Conservation (phyloP, 2,888 invertebrate species). For the Macaria liturata region DNA sequence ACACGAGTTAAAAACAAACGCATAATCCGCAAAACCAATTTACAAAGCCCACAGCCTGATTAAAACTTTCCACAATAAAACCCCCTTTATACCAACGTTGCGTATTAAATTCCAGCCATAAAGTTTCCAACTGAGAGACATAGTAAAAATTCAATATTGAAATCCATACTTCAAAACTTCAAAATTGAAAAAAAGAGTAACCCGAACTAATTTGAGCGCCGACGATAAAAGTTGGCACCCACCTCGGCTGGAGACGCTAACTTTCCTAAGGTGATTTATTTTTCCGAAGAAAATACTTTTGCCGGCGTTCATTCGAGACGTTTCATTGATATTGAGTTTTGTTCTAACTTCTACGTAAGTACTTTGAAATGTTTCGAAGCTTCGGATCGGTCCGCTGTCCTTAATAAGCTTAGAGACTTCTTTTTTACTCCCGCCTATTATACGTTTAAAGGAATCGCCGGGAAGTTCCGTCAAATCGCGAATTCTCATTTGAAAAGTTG, state of each 20-base stretch:
- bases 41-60: conserved; percentile 30
- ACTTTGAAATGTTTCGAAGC: conserved; percentile 67
- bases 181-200: conserved; percentile 61
- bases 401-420: conserved; percentile 62
- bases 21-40: conserved; percentile 21
- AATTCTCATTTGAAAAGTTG: conserved; percentile 55
- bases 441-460: conserved; percentile 52
- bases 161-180: conserved; percentile 76
- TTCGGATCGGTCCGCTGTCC: conserved; percentile 54
- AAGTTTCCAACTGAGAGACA: conserved; percentile 54
- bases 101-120: conserved; percentile 54
- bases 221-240: conserved; percentile 69
- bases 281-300: conserved; percentile 70
- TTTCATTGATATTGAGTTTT: conserved; percentile 78
- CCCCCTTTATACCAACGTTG: conserved; percentile 32
- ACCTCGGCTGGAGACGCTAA: conserved; percentile 67
- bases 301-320: conserved; percentile 58
- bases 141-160: conserved; percentile 77
- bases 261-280: conserved; percentile 75
- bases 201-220: conserved; percentile 71
- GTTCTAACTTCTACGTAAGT: conserved; percentile 66
- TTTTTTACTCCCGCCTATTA: conserved; percentile 59
- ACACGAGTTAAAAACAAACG: conserved; percentile 13
- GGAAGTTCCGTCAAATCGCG: conserved; percentile 44
- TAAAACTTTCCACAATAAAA: conserved; percentile 34